Evolutionary conservation across 2,888 invertebrate species (phyloP), one percentile per base, ranked within the genome.

Genomic region (Tuberolachnus salignus): DNA sequence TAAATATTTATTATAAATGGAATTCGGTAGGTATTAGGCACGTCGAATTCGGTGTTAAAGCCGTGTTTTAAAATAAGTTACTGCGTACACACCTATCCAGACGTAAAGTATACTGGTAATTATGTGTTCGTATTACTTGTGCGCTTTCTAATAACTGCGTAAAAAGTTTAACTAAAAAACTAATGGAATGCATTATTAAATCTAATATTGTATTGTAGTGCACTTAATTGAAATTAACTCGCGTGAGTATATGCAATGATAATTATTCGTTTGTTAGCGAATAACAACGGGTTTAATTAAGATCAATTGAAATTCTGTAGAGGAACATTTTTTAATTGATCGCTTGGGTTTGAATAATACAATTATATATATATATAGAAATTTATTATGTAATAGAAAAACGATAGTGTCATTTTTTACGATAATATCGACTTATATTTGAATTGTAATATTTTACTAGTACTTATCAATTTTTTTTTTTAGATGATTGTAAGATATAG

Each of bases 221-320:
- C 8, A 4, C 16, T 23, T 3, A 34, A 49, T 67, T 26, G n/a
- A 69, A 69, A 69, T 53, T 34, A 34, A 69, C 19, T 69, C 3
- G 34, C 6, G 34, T 34, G 34, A 34, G 34, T 34, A 34, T 34
- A 11, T 19, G 26, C 16, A 59, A 63, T 55, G 14, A 42, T 55
- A 16, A 26, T 49, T n/a, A 21, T 70, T 66, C 21, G 23, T 46
- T 13, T n/a, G n/a, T n/a, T 4, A 55, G 23, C 42, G 42, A 55
- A 63, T 34, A 53, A 53, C 42, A 53, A 42, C 21, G 34, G 19
- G 42, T 69, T 53, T 69, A 53, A 70, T 70, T 70, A 55, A 70
- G 42, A 70, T n/a, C 55, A 70, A 70, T 70, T 70, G 55, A 55
- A 4, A 44, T 44, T 19, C 16, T 70, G 16, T 8, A 34, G 6